Conservation (phyloP, 2,113 vertebrate genomes). For the Percopsis transmontana region DNA sequence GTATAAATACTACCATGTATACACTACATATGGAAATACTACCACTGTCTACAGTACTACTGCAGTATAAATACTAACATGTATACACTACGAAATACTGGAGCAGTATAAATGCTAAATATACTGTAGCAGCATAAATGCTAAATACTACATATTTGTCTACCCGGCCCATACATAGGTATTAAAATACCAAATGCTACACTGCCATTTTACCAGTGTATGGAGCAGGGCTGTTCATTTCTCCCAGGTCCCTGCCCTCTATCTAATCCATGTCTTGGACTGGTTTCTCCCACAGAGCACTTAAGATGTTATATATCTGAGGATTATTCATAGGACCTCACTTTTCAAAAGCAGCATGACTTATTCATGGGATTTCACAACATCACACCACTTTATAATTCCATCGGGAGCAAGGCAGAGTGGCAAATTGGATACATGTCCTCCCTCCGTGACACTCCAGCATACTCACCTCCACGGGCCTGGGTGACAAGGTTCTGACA, state of each 20-base stretch:
- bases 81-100: no score
- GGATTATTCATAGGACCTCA: slow-evolving; percentile 1
- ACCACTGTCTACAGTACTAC: no score
- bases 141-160: no score
- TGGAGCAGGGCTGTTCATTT: neutral
- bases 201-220: no score
- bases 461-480: neutral
- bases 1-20: no score
- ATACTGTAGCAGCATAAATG: no score
- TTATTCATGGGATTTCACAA: neutral
- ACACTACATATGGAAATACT: no score
- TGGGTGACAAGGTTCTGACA: neutral
- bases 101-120: no score
- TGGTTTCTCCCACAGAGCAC: neutral
- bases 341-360: neutral
- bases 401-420: slow-evolving; percentile 1
- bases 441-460: neutral
- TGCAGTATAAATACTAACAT: no score
- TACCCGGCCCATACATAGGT: no score
- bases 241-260: neutral
- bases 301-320: slow-evolving; percentile 5
- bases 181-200: no score
- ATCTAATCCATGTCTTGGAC: neutral
- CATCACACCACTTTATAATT: slow-evolving; percentile 5
- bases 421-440: slow-evolving; percentile 6